These are phyloP conservation scores for Allygus modestus DNA, from an alignment of 2,888 invertebrate species.

Conservation along the genomic window DNA sequence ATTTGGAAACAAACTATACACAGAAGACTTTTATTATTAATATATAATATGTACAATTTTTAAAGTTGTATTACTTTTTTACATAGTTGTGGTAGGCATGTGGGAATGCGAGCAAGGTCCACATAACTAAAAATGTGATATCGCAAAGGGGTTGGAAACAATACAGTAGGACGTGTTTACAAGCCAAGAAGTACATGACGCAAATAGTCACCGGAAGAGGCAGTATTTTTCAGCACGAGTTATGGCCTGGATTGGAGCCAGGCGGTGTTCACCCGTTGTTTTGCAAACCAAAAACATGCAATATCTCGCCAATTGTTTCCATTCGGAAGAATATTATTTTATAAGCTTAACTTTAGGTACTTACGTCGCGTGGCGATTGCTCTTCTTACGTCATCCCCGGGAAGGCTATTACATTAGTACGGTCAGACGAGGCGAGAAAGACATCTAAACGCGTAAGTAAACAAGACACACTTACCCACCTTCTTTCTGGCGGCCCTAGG, in stretches of 20 bases:
- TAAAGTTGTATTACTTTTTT: too few species aligned
- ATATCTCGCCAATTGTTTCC: constrained; percentile 32
- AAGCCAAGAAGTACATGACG: constrained; percentile 38
- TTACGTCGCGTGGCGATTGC: background rate
- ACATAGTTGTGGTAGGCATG: too few species aligned
- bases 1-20: too few species aligned
- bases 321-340: background rate
- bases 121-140: too few species aligned
- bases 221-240: constrained; percentile 30
- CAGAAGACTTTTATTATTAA: too few species aligned
- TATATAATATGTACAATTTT: too few species aligned
- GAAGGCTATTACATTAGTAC: background rate
- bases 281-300: constrained; percentile 30
- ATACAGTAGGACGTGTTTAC: background rate
- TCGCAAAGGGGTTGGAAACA: constrained; percentile 8
- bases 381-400: background rate
- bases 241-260: constrained; percentile 35
- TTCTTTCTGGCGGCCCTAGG: constrained; percentile 55
- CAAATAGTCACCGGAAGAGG: constrained; percentile 40
- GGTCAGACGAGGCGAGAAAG: background rate
- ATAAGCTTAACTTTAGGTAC: background rate
- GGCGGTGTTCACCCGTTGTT: constrained; percentile 43
- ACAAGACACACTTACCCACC: constrained; percentile 68
- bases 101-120: too few species aligned
- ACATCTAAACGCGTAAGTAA: constrained; percentile 31